Percentiles rank a stretch among this genome's conserved stretches.
These are phyloP conservation scores for Pseudopleuronectes americanus DNA, from an alignment of 2,797 vertebrate genomes.

Conservation along the genomic window DNA sequence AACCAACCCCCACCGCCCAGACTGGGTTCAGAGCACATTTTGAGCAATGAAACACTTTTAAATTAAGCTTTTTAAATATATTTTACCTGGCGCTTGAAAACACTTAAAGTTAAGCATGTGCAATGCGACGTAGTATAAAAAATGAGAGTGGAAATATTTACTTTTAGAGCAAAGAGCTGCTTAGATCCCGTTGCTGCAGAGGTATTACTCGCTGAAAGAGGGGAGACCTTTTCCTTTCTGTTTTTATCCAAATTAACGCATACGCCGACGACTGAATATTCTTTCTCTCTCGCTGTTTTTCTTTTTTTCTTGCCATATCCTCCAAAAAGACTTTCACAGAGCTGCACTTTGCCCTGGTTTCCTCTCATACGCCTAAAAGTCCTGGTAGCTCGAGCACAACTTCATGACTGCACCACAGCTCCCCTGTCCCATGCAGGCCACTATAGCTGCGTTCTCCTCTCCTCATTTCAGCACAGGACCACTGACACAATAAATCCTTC, in stretches of 20 bases:
- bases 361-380: constrained; percentile 58
- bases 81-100: constrained; percentile 39
- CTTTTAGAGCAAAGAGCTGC: constrained; percentile 36
- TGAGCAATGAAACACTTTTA: constrained; percentile 19
- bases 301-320: constrained; percentile 2
- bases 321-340: constrained; percentile 19
- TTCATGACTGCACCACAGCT: constrained; percentile 77
- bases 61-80: constrained; percentile 20
- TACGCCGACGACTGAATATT: neutral
- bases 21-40: constrained; percentile 23
- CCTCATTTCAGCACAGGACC: constrained; percentile 30
- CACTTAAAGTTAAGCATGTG: constrained; percentile 7
- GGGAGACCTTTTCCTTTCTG: constrained; percentile 11
- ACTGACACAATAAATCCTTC: constrained; percentile 26
- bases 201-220: constrained; percentile 1
- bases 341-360: constrained; percentile 31
- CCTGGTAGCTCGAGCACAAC: constrained; percentile 61
- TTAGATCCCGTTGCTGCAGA: constrained; percentile 30
- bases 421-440: constrained; percentile 75
- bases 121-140: constrained; percentile 12
- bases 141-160: constrained; percentile 36
- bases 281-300: neutral
- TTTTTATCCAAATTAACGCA: constrained; percentile 13
- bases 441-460: constrained; percentile 61
- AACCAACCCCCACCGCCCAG: constrained; percentile 27